Evolutionary conservation across 2,797 vertebrate genomes (phyloP), one percentile per base, ranked within the genome.

Genomic region (Anolis apletophallus): DNA sequence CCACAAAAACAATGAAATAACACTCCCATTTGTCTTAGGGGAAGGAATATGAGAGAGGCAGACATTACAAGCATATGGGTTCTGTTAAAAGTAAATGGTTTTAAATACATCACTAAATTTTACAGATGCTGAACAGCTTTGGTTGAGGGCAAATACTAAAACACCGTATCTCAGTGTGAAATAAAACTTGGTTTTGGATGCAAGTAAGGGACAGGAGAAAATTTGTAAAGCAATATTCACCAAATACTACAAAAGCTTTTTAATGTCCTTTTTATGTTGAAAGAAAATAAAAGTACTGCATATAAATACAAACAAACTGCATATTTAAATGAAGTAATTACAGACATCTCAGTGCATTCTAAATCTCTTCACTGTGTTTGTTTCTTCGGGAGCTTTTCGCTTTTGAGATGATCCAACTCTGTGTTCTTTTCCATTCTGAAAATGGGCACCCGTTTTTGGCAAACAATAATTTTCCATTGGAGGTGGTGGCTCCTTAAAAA

Each of bases 401-500:
- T 99, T 99, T 78, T 98, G 97, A 64, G 97, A 97, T 23, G 95
- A 92, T 73, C 88, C 92, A 1, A 81, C 88, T 74, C 89, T 94
- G 73, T 93, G 89, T 34, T 96, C 97, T 7, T 92, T 81, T 52
- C 87, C 91, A 67, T 81, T 95, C 78, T 93, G 94, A 88, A 95
- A 85, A 90, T 81, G 88, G 34, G 89, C 74, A 1, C 89, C 73
- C 17, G 95, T 95, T 90, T 96, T 97, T 0, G 96, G 92, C 73
- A 99, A 95, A 89, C 77, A 95, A 93, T 99, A 99, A 75, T 96
- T 95, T 73, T 97, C 96, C 9, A 97, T 61, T 1, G 94, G 92
- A 36, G 99, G 98, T 71, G 97, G 97, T 0, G 97, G 97, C 81
- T 99, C 98, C 98, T 99, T 74, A 92, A 36, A n/a, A 79, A 86